Base-by-base conservation (phyloP, 2,888 invertebrate species). In the Pristionchus exspectatus region DNA sequence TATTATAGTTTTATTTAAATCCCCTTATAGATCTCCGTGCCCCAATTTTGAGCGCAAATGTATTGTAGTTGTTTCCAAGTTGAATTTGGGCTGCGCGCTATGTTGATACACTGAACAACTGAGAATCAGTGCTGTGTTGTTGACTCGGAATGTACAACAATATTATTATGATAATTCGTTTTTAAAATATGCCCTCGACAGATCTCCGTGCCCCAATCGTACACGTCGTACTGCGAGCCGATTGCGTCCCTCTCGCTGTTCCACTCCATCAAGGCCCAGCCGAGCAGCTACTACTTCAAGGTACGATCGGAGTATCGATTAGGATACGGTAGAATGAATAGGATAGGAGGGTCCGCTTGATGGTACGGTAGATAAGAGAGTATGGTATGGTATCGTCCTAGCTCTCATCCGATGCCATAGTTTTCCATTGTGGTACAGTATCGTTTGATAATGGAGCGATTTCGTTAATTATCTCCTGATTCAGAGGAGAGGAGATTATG, bases 161-260 rank as follows among this genome's bases (percentile, higher is more conserved):
- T 50, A 50, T 50, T 50, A 50, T 50, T 50, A 10, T 27, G 27
- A n/a, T 63, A 14, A 24, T 27, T n/a, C 27, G 44, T 74, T 74
- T 2, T 66, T 24, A 3, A 66, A 66, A 66, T 66, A n/a, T 66
- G 5, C 21, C 21, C 27, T 74, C 24, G 87, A 38, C 66, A 81
- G 83, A 92, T 94, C 44, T 92, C 91, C 21, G 94, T 95, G 90
- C 95, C 95, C 9, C 92, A 93, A 30, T 91, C 91, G 18, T 94
- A 95, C 86, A 92, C 91, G 14, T 93, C 92, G 54, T 59, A 89
- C 91, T 84, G 83, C 91, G 97, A 97, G 89, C 99, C 99, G 0
- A 96, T 99, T n/a, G 98, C 98, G 95, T 98, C 98, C 0, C 96
- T 97, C 0, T 97, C 97, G 94, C 96, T 98, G 66, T 91, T 93